Percentiles rank a stretch among this genome's conserved stretches.
phyloP scores from a whole-genome alignment of 1,140 invertebrate genomes.

The Drosophila pseudoananassae region DNA sequence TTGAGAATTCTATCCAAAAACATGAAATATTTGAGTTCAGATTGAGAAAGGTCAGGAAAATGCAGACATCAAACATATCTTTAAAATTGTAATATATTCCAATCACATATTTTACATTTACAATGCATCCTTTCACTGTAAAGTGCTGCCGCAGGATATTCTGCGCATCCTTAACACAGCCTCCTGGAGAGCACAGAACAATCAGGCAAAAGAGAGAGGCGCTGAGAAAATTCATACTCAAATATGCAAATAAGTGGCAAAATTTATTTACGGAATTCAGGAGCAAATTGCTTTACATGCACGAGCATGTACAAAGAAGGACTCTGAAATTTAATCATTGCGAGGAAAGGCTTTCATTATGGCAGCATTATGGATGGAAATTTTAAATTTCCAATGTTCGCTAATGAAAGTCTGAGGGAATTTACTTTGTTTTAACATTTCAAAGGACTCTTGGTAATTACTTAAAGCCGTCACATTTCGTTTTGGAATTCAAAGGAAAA shows the following conservation, averaged over 20 bases:
- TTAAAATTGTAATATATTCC: slow-evolving; percentile 3
- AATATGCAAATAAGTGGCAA: slow-evolving; percentile 75
- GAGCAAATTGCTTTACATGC: slow-evolving; percentile 20
- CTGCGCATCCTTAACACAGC: slow-evolving; percentile 68
- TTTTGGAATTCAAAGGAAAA: too few relatives aligned
- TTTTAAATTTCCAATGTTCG: not conserved
- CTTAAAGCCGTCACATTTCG: not conserved
- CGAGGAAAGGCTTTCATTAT: not conserved
- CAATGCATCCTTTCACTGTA: slow-evolving; percentile 34
- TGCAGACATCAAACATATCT: not conserved
- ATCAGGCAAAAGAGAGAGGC: slow-evolving; percentile 11
- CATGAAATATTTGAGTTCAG: too few relatives aligned
- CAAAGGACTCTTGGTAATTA: slow-evolving; percentile 4
- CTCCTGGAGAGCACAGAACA: slow-evolving; percentile 38
- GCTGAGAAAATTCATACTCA: slow-evolving; percentile 45
- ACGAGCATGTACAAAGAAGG: not conserved
- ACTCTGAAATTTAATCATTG: not conserved
- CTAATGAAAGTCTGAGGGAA: not conserved
- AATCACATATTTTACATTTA: slow-evolving; percentile 44
- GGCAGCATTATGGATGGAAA: not conserved
- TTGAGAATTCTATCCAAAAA: too few relatives aligned
- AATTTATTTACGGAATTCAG: slow-evolving; percentile 48
- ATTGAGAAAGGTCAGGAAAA: too few relatives aligned
- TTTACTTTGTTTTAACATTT: slow-evolving; percentile 6
- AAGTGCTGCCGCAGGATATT: slow-evolving; percentile 68